A percentile compares a stretch with the other conserved stretches of the same genome.
Evolutionary conservation across 2,888 invertebrate genomes (phyloP).

Genomic region (Miltochrista miniata): DNA sequence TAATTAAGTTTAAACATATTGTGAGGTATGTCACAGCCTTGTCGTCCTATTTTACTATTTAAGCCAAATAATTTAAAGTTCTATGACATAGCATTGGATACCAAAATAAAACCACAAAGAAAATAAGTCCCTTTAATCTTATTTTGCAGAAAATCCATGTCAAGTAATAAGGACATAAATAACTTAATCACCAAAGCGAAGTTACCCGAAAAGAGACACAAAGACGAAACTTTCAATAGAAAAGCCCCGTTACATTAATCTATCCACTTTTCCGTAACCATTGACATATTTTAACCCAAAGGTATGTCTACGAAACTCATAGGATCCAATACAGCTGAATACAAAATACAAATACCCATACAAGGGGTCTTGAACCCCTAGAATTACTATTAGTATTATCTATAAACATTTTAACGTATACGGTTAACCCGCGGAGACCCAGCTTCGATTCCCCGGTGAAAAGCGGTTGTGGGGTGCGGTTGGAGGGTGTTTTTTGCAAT

Average conservation of each 20-base stretch:
- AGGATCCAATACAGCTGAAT: constrained; percentile 66
- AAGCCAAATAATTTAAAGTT: too few species aligned
- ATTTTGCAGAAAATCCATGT: constrained; percentile 18
- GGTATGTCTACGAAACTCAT: constrained; percentile 43
- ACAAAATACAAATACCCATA: constrained; percentile 73
- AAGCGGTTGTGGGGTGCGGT: constrained; percentile 68
- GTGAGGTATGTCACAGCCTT: too few species aligned
- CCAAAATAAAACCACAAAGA: background rate
- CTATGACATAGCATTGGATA: background rate
- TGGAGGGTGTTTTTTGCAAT: constrained; percentile 65
- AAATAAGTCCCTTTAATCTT: constrained; percentile 6
- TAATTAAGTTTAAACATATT: too few species aligned
- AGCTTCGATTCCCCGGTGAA: constrained; percentile 66
- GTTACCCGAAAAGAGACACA: constrained; percentile 36
- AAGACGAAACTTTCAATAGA: constrained; percentile 37
- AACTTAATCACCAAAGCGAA: constrained; percentile 38
- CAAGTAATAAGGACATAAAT: constrained; percentile 17
- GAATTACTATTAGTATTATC: constrained; percentile 80
- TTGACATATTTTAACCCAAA: constrained; percentile 55
- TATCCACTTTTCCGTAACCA: constrained; percentile 51
- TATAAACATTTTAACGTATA: constrained; percentile 81
- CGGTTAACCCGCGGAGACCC: constrained; percentile 82
- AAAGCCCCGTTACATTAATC: constrained; percentile 44
- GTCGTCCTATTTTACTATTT: background rate
- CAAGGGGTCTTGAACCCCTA: constrained; percentile 59